These are phyloP conservation scores for Leptodactylus fuscus DNA, from an alignment of 2,113 vertebrate genomes.

Conservation along the genomic window DNA sequence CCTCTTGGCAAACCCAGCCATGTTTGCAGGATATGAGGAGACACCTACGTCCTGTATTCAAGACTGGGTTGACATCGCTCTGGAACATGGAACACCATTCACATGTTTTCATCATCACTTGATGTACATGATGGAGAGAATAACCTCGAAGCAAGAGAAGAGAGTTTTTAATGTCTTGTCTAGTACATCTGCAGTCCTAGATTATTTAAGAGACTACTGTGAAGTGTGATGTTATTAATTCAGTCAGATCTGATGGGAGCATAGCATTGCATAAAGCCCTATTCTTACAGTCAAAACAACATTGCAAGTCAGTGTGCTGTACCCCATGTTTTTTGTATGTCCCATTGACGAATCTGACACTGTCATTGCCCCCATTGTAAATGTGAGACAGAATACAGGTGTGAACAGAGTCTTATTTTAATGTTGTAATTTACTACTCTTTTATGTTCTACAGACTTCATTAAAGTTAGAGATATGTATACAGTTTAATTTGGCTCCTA, in stretches of 20 bases:
- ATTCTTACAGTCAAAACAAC: neutral
- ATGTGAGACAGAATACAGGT: neutral
- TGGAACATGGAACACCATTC: constrained; percentile 91
- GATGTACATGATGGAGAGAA: constrained; percentile 96
- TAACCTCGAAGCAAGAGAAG: constrained; percentile 93
- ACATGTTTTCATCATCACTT: constrained; percentile 96
- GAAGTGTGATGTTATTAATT: constrained; percentile 63
- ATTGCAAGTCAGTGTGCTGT: neutral
- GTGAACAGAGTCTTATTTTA: neutral
- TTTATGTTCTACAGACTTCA: neutral
- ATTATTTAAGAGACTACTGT: constrained; percentile 88
- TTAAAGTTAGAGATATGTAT: neutral
- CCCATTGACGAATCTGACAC: neutral
- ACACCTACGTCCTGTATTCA: constrained; percentile 91
- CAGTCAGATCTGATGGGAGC: neutral
- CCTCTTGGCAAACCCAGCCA: constrained; percentile 90
- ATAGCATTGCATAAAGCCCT: neutral
- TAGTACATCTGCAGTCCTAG: constrained; percentile 92
- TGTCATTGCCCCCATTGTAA: neutral
- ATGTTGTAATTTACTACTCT: neutral
- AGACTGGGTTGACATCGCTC: constrained; percentile 93
- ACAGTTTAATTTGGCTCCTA: neutral
- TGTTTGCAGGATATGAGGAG: constrained; percentile 93
- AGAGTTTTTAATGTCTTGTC: constrained; percentile 90
- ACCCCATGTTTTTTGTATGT: neutral